Evolutionary conservation across 2,113 vertebrate species (phyloP).

Genomic region (Gambusia affinis): DNA sequence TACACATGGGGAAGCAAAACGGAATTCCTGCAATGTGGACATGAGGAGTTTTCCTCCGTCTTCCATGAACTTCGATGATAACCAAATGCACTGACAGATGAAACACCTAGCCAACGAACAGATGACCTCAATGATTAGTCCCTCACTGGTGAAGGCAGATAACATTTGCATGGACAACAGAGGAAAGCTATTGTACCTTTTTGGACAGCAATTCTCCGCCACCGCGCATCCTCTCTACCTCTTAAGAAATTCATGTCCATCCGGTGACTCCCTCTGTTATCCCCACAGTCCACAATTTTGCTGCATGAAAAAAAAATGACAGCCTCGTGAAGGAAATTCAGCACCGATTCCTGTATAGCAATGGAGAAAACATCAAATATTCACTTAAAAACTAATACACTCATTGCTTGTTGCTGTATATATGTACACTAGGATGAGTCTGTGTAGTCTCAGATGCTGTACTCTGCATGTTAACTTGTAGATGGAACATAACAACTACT

Average conservation of each 20-base stretch:
- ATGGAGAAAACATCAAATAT: slow-evolving; percentile 30
- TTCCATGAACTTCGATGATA: slow-evolving; percentile 52
- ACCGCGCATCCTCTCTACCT: slow-evolving; percentile 74
- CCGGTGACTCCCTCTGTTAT: slow-evolving; percentile 31
- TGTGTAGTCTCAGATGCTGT: slow-evolving; percentile 70
- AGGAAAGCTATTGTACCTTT: slow-evolving; percentile 32
- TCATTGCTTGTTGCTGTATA: slow-evolving; percentile 68
- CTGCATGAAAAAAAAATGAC: slow-evolving; percentile 35
- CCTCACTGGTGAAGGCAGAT: slow-evolving; percentile 35
- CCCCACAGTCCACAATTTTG: slow-evolving; percentile 21
- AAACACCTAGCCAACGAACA: slow-evolving; percentile 46
- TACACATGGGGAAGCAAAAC: slow-evolving; percentile 12
- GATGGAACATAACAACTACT: slow-evolving; percentile 58
- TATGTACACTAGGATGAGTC: slow-evolving; percentile 73
- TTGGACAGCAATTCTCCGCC: slow-evolving; percentile 52
- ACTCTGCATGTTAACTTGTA: slow-evolving; percentile 77
- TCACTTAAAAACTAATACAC: slow-evolving; percentile 40
- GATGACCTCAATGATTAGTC: slow-evolving; percentile 46
- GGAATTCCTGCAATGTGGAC: slow-evolving; percentile 24
- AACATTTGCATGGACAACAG: slow-evolving; percentile 65
- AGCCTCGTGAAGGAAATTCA: slow-evolving; percentile 30
- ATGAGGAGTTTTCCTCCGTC: slow-evolving; percentile 46
- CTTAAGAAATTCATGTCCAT: slow-evolving; percentile 49
- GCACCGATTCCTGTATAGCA: slow-evolving; percentile 17
- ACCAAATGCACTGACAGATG: slow-evolving; percentile 56